A percentile compares a stretch with the other conserved stretches of the same genome.
Evolutionary conservation across 92 coral and sea anemone genomes (phyloP).

Genomic region (Ricordea florida): DNA sequence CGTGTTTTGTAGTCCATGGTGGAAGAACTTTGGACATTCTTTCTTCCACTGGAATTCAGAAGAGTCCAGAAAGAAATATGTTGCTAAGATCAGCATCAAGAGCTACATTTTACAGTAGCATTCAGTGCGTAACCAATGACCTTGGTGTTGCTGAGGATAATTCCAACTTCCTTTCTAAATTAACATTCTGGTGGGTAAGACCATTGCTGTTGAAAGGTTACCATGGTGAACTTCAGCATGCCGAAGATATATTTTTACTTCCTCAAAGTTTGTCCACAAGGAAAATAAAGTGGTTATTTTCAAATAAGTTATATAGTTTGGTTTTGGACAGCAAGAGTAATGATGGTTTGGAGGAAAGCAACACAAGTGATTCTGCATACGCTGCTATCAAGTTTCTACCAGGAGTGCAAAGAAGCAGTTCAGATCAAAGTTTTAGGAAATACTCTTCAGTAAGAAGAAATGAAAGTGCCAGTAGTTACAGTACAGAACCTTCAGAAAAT

Average conservation of each 20-base stretch:
- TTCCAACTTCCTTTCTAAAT: conserved; percentile 73
- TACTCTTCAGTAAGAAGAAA: background rate
- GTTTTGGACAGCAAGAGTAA: background rate
- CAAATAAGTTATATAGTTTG: conserved; percentile 35
- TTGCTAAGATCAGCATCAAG: conserved; percentile 64
- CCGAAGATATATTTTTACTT: conserved; percentile 76
- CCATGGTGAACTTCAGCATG: conserved; percentile 66
- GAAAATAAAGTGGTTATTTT: conserved; percentile 60
- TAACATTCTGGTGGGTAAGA: conserved; percentile 93
- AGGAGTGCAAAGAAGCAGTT: background rate
- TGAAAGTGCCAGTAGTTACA: background rate
- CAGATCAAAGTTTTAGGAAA: conserved; percentile 11
- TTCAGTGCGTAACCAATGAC: conserved; percentile 67
- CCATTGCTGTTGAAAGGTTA: conserved; percentile 81
- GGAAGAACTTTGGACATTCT: background rate
- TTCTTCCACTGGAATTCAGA: conserved; percentile 62
- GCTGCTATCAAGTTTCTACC: conserved; percentile 6
- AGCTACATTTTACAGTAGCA: conserved; percentile 91
- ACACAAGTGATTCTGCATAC: conserved; percentile 5
- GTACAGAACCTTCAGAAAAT: conserved; percentile 5
- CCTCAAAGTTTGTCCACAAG: conserved; percentile 80
- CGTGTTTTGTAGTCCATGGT: background rate
- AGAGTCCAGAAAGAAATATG: conserved; percentile 54
- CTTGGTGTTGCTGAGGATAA: conserved; percentile 84
- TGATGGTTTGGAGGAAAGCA: background rate